phyloP scores from a whole-genome alignment of 2,888 invertebrate species.

The Plebejus argus region DNA sequence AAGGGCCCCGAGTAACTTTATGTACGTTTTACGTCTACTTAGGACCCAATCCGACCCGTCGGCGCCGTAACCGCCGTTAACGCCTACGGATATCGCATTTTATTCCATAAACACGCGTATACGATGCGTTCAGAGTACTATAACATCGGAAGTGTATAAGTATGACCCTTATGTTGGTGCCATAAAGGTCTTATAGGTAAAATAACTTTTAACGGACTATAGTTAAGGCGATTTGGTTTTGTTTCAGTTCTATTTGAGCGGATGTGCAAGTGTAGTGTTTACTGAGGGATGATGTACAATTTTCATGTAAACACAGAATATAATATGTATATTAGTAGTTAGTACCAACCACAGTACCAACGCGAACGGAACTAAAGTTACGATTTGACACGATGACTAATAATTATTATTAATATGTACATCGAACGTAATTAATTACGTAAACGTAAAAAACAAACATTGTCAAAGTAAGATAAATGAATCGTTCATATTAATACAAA shows the following conservation, averaged over 20 bases:
- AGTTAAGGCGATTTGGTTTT: neutral
- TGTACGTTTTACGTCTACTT: slow-evolving; percentile 61
- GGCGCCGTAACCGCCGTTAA: slow-evolving; percentile 40
- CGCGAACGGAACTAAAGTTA: neutral
- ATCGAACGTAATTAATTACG: neutral
- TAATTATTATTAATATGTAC: neutral
- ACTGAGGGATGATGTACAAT: too few species aligned
- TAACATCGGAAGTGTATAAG: neutral
- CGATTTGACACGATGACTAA: neutral
- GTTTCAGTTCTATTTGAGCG: neutral
- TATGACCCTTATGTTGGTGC: neutral
- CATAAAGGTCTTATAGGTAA: neutral
- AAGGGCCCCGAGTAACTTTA: slow-evolving; percentile 55
- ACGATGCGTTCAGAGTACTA: neutral
- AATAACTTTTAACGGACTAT: neutral
- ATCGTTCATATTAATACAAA: neutral
- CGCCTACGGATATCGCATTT: slow-evolving; percentile 34
- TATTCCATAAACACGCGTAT: slow-evolving; percentile 33
- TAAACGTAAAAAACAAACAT: neutral
- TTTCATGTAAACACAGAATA: too few species aligned
- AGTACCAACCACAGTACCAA: too few species aligned
- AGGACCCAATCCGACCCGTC: slow-evolving; percentile 45
- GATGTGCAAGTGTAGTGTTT: neutral
- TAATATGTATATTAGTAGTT: too few species aligned
- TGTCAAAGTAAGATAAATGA: neutral